Evolutionary conservation across 2,888 invertebrate species (phyloP), one percentile per base, ranked within the genome.

Genomic region (Cinara cedri): DNA sequence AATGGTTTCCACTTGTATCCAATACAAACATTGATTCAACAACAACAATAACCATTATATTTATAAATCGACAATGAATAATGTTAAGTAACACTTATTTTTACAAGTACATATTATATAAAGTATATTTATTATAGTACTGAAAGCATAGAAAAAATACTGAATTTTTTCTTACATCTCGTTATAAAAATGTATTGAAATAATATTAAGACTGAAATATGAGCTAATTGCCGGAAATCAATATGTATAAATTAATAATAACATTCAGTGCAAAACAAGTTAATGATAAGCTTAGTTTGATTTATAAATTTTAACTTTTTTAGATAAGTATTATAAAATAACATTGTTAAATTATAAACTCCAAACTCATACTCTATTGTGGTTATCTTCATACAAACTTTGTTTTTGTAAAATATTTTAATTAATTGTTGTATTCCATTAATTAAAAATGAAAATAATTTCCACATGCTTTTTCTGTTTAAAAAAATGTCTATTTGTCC

Each of bases 1-100:
- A 75, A 65, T 75, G 74, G 74, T 75, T 75, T 75, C n/a, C 51
- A 54, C 42, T 49, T 49, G 8, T 24, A 62, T 49, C 11, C 26
- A 19, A 34, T 21, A 42, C 24, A 44, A 21, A 42, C 21, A 26
- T n/a, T 42, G 26, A 72, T 14, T 26, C 16, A 34, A 3, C 34
- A 34, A 60, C n/a, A 24, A 8, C n/a, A 72, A 3, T 72, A 46
- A 24, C 26, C 9, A n/a, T 6, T 14, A 8, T 19, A 21, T 72
- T 24, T 55, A 11, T n/a, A 21, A 21, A 55, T 55, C 19, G 34
- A 4, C 34, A 4, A 55, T 4, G 3, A 21, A 54, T 19, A 54
- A 54, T n/a, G 9, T n/a, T 4, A 54, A 54, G 9, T 19, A 54
- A 19, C 19, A 21, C 14, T 19, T 21, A 21, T 24, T 3, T 46